Base-by-base conservation (phyloP, 2,797 vertebrate genomes). In the Phoeniculus purpureus region DNA sequence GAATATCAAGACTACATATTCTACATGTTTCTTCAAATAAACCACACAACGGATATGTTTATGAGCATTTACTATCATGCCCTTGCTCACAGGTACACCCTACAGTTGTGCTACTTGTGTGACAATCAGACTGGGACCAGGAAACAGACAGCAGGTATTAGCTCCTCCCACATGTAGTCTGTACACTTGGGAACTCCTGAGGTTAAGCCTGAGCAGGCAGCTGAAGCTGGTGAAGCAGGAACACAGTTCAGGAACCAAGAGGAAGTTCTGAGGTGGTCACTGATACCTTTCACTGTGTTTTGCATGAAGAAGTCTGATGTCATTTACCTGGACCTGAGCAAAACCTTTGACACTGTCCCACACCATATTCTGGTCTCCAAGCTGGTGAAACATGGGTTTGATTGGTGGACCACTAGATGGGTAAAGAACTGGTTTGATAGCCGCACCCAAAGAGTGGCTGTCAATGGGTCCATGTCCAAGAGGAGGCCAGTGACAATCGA, bases 141-240 rank as follows among this genome's bases (percentile, higher is more conserved):
- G 15, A 86, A 22, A n/a, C 4, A 10, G 17, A 37, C 10, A 65
- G 31, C 8, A 81, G 17, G 3, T 4, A 4, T 51, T 40, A 20
- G 6, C 23, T 76, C 16, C 27, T 60, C 20, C 9, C 0, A 0
- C 5, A 29, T 0, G 3, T 20, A n/a, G 12, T 45, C 23, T 34
- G 12, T 62, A 45, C 16, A 40, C 25, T 22, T 47, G 47, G 31
- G 11, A 0, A 29, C 9, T 81, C 12, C 18, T 25, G 15, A 8
- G 3, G 1, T 26, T 64, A 32, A 29, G 23, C 14, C 17, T 37
- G 12, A 3, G 3, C n/a, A 47, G 45, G 23, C 7, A 76, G 4
- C n/a, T 37, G 22, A 37, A 61, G 8, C 26, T 22, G 12, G 3
- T 29, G 16, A 10, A 51, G 23, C 27, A 50, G 25, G 9, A 12